Evolutionary conservation across 2,113 vertebrate species (phyloP), one percentile per base, ranked within the genome.

Genomic region (Campylomormyrus numenius): DNA sequence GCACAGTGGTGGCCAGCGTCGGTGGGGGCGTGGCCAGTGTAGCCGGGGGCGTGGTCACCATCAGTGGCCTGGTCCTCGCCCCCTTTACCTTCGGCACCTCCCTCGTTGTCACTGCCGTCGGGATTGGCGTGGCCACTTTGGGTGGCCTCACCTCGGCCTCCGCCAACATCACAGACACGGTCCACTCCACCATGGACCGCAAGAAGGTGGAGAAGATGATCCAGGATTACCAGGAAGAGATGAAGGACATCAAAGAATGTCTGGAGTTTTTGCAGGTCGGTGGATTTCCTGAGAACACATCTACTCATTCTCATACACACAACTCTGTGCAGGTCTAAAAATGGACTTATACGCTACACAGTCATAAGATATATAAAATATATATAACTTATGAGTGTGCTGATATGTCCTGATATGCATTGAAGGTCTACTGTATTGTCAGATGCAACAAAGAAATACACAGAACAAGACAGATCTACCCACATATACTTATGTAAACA

Each of bases 171-270:
- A 95, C 95, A 0, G 96, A 96, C 48, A 93, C 94, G 0, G 94
- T 96, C 31, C 94, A 95, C 90, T 95, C 93, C 89, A 95, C 80
- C 85, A 94, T 94, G 92, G 95, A 96, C 91, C 92, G 95, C 0
- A 96, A 95, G 92, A 95, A 94, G 90, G 92, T 97, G 92, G 95
- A 96, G 90, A 95, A 94, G 93, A 95, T 96, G 92, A 95, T 97
- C 89, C 92, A 95, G 89, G 91, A 77, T 21, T 95, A 96, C 91
- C 94, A 95, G 90, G 92, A 93, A 3, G 92, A 94, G 89, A 95
- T 96, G 42, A 91, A 92, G 19, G 93, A 94, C 89, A 94, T 96
- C 87, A 84, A 93, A 11, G 93, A 92, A 89, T 95, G 95, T 45
- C 24, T 96, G 90, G 92, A 95, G 87, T 96, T 96, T 2, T 92